Percentiles rank a stretch among this genome's conserved stretches.
Conservation (phyloP, 2,888 invertebrate genomes). For the Lordiphosa fenestrarum region DNA sequence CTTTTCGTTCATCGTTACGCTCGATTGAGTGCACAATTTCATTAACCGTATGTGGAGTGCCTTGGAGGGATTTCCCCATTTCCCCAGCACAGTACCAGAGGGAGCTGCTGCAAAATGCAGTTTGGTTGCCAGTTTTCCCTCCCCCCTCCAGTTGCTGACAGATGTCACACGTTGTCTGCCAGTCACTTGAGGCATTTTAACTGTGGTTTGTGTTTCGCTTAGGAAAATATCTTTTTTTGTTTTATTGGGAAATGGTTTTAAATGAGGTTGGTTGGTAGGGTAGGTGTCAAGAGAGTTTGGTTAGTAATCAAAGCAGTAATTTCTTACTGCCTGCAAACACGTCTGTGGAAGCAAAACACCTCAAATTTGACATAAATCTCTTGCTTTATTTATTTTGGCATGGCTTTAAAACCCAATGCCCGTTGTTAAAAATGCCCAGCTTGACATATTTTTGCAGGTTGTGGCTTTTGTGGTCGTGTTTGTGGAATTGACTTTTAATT, state of each 20-base stretch:
- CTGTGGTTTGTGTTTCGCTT: constrained; percentile 2
- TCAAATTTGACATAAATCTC: no score
- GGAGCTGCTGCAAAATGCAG: constrained; percentile 34
- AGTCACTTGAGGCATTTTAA: constrained; percentile 24
- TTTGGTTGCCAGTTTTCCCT: constrained; percentile 22
- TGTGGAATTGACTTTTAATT: constrained; percentile 49
- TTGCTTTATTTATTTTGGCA: no score
- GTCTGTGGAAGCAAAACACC: no score
- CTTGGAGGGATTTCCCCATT: constrained; percentile 3
- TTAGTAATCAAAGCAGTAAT: no score
- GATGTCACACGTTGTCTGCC: constrained; percentile 26
- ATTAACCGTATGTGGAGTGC: constrained; percentile 55
- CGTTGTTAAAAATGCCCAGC: constrained; percentile 24
- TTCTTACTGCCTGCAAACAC: no score
- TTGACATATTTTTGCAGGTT: constrained; percentile 36
- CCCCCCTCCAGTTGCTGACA: constrained; percentile 24
- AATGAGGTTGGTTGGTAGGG: no score
- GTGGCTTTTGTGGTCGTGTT: constrained; percentile 35
- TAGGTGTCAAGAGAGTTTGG: no score
- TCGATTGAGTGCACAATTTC: constrained; percentile 74
- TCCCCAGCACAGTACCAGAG: neutral
- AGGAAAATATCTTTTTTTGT: no score
- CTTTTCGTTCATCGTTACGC: constrained; percentile 68
- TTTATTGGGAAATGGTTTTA: neutral
- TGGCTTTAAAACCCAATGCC: no score